Evolutionary conservation across 2,888 invertebrate genomes (phyloP).

Genomic region (Resseliella maxima): DNA sequence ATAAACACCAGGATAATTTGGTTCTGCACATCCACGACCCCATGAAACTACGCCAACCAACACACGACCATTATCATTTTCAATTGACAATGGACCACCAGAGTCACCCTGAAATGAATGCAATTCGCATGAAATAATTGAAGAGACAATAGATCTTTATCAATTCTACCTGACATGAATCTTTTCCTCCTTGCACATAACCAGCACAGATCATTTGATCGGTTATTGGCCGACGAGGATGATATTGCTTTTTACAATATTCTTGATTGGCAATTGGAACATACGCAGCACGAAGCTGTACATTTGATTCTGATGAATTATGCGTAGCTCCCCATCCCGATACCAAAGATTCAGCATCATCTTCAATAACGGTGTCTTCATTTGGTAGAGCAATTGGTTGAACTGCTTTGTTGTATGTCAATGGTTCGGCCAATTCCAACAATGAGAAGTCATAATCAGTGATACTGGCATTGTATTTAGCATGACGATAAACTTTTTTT

Average conservation of each 20-base stretch:
- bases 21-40: too few species aligned
- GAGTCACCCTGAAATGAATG: not conserved
- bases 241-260: too few species aligned
- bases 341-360: slow-evolving; percentile 64
- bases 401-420: slow-evolving; percentile 68
- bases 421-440: slow-evolving; percentile 69
- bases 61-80: too few species aligned
- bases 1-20: too few species aligned
- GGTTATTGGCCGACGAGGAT: too few species aligned
- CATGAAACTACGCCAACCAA: too few species aligned
- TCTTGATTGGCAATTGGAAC: too few species aligned
- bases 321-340: too few species aligned
- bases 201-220: too few species aligned
- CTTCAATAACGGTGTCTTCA: slow-evolving; percentile 62
- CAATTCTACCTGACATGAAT: slow-evolving; percentile 66
- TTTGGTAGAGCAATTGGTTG: slow-evolving; percentile 68
- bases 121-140: not conserved
- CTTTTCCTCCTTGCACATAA: slow-evolving; percentile 60
- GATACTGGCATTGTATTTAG: slow-evolving; percentile 67
- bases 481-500: slow-evolving; percentile 69
- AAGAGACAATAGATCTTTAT: not conserved
- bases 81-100: too few species aligned
- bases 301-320: too few species aligned
- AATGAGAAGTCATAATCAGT: slow-evolving; percentile 73
- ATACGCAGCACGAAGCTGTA: too few species aligned